A percentile compares a stretch with the other conserved stretches of the same genome.
Conservation (phyloP, 2,888 invertebrate genomes). For the Pachydiplax longipennis region DNA sequence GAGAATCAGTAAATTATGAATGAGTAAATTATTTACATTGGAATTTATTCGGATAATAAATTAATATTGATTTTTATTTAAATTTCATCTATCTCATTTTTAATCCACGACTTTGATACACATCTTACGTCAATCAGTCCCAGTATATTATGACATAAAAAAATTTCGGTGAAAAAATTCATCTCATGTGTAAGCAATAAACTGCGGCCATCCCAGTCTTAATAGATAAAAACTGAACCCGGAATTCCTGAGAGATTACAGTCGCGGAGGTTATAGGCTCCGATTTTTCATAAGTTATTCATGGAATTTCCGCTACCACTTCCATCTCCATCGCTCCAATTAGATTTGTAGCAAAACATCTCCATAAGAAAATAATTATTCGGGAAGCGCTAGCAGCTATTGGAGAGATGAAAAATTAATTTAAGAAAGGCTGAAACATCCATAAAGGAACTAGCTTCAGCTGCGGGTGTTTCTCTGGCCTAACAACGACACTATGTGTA, state of each 20-base stretch:
- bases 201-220: not conserved
- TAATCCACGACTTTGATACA: no score
- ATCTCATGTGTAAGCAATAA: not conserved
- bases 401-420: not conserved
- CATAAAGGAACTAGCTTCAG: not conserved
- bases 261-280: constrained; percentile 11
- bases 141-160: no score
- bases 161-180: not conserved
- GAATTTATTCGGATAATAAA: no score
- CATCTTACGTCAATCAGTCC: no score
- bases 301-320: constrained; percentile 33
- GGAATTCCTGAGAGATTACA: constrained; percentile 24
- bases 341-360: not conserved
- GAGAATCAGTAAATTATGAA: no score
- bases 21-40: no score
- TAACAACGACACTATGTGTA: no score
- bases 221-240: not conserved
- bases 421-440: not conserved
- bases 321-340: not conserved
- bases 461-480: no score
- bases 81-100: no score
- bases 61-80: no score
- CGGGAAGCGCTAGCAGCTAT: not conserved
- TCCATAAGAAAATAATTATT: not conserved
- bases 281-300: constrained; percentile 10